Evolutionary conservation across 2,797 vertebrate species (phyloP).

Genomic region (Pelochelys cantorii): DNA sequence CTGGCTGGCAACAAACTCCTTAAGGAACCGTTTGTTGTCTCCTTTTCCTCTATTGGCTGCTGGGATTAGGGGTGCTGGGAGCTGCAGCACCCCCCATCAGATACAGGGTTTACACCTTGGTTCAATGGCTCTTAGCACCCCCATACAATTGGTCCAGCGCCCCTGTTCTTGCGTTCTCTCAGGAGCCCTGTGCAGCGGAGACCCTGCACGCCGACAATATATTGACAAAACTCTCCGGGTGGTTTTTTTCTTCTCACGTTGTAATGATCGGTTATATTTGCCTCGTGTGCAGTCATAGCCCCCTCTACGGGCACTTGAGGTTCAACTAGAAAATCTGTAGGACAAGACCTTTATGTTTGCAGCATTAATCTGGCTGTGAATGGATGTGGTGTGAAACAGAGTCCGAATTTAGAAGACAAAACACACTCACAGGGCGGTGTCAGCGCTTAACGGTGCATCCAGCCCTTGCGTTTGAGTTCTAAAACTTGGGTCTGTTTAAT

Average conservation of each 20-base stretch:
- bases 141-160: too few relatives aligned
- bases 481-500: too few relatives aligned
- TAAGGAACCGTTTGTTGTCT: background rate
- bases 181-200: rapidly evolving
- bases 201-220: background rate
- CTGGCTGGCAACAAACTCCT: background rate
- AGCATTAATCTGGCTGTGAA: background rate
- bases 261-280: background rate
- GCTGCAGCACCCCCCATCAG: too few relatives aligned
- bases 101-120: too few relatives aligned
- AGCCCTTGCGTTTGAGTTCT: background rate
- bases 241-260: background rate
- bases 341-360: background rate
- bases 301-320: background rate
- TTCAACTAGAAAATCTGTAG: background rate
- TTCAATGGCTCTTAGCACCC: too few relatives aligned
- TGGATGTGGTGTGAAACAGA: background rate
- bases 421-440: background rate
- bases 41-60: background rate
- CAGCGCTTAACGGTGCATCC: background rate
- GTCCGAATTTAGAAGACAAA: background rate
- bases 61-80: too few relatives aligned
- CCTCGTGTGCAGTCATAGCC: background rate
- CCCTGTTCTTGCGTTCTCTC: background rate
- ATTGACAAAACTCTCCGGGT: background rate